Conservation (phyloP, 2,888 invertebrate genomes). For the Xestia sexstrigata region DNA sequence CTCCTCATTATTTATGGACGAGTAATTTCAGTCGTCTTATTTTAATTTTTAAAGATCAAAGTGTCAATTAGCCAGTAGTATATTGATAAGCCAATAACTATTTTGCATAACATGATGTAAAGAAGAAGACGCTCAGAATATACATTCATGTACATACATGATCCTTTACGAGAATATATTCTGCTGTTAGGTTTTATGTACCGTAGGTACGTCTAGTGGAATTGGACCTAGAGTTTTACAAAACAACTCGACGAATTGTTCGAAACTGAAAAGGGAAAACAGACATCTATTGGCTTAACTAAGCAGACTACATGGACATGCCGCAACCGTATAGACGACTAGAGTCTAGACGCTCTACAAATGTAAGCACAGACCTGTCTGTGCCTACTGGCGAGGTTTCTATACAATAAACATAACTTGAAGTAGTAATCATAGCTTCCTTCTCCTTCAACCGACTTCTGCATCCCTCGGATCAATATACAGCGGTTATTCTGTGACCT, state of each 20-base stretch:
- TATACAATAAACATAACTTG: slow-evolving; percentile 14
- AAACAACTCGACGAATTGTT: not conserved
- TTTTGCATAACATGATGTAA: slow-evolving; percentile 15
- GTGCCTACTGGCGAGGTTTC: not conserved
- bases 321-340: not conserved
- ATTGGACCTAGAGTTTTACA: not conserved
- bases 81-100: slow-evolving; percentile 41
- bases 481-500: slow-evolving; percentile 23
- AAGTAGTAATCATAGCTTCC: slow-evolving; percentile 21
- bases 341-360: slow-evolving; percentile 11
- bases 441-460: slow-evolving; percentile 37
- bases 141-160: no score
- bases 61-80: slow-evolving; percentile 48
- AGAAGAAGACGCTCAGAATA: slow-evolving; percentile 11
- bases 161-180: not conserved
- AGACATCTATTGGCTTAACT: not conserved
- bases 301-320: not conserved
- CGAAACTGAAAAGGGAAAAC: not conserved
- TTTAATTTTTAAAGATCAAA: slow-evolving; percentile 55
- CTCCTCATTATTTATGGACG: slow-evolving; percentile 32
- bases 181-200: not conserved
- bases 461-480: slow-evolving; percentile 37
- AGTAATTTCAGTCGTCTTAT: slow-evolving; percentile 33
- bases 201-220: not conserved
- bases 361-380: not conserved